Conservation (phyloP, 2,113 vertebrate genomes). For the Zapus hudsonius region DNA sequence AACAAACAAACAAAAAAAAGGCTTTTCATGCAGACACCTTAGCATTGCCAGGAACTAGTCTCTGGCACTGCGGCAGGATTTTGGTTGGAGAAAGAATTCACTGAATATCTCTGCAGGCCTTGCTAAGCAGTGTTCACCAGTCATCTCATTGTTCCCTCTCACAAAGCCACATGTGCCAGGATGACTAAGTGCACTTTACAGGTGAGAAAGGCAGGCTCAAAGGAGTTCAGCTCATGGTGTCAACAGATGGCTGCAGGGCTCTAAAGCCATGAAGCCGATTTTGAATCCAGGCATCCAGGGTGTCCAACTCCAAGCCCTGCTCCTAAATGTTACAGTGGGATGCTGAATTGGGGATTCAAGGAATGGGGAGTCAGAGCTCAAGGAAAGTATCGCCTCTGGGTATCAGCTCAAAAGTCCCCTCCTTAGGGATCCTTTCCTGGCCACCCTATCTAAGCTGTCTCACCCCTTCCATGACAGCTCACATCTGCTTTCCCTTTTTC, state of each 20-base stretch:
- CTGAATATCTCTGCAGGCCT: background rate
- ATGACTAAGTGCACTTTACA: constrained; percentile 51
- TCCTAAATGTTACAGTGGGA: background rate
- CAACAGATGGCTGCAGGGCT: background rate
- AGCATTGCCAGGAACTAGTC: background rate
- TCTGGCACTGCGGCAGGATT: background rate
- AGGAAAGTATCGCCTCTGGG: background rate
- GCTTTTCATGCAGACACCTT: background rate
- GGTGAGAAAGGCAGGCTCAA: constrained; percentile 50
- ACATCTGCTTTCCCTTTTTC: background rate
- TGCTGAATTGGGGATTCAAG: constrained; percentile 1
- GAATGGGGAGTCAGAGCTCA: background rate
- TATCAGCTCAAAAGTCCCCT: background rate
- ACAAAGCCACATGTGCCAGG: background rate
- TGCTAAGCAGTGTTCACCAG: background rate
- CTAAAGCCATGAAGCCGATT: background rate
- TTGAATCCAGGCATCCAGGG: background rate
- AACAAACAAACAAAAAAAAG: too few species aligned
- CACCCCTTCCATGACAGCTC: background rate
- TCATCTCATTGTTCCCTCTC: constrained; percentile 31
- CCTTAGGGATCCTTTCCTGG: background rate
- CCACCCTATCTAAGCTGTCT: background rate
- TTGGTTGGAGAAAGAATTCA: background rate
- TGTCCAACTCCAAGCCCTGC: background rate
- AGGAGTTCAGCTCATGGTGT: background rate